These are phyloP conservation scores for Eumeta japonica DNA, from an alignment of 1,140 invertebrate species.

Conservation along the genomic window DNA sequence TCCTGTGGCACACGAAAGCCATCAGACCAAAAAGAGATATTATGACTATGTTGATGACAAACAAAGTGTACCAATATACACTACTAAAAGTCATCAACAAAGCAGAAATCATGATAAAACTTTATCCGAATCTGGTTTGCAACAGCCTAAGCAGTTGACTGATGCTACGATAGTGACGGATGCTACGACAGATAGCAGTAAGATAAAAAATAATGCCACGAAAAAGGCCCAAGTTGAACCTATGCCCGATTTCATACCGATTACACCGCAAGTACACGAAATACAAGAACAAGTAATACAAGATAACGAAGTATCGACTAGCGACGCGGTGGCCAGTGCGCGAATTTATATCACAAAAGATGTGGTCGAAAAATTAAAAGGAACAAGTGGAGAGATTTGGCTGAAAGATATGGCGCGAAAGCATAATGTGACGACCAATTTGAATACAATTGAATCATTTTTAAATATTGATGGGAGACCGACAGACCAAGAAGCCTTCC, in stretches of 20 bases:
- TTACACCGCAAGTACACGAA: conserved; percentile 29
- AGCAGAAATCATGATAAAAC: too few species aligned
- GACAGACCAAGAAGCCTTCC: conserved; percentile 52
- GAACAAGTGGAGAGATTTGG: conserved; percentile 44
- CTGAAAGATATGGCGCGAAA: conserved; percentile 30
- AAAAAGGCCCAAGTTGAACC: conserved; percentile 14
- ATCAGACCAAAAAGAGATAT: conserved; percentile 34
- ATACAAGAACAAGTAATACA: conserved; percentile 42
- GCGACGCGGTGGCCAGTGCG: conserved; percentile 36
- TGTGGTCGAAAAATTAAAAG: conserved; percentile 45
- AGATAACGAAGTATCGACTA: conserved; percentile 46
- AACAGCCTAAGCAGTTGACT: too few species aligned
- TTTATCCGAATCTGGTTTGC: too few species aligned
- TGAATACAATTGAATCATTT: conserved; percentile 36
- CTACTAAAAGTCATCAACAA: too few species aligned
- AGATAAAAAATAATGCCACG: too few species aligned
- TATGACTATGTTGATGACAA: neutral
- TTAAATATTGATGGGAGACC: conserved; percentile 52
- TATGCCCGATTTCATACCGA: conserved; percentile 27
- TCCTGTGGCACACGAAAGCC: conserved; percentile 26
- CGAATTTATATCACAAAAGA: conserved; percentile 50
- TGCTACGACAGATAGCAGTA: too few species aligned
- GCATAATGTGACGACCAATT: conserved; percentile 43
- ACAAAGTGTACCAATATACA: neutral
- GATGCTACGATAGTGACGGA: too few species aligned